These are phyloP conservation scores for Heteronetta atricapilla DNA, from an alignment of 2,113 vertebrate genomes.

Conservation along the genomic window DNA sequence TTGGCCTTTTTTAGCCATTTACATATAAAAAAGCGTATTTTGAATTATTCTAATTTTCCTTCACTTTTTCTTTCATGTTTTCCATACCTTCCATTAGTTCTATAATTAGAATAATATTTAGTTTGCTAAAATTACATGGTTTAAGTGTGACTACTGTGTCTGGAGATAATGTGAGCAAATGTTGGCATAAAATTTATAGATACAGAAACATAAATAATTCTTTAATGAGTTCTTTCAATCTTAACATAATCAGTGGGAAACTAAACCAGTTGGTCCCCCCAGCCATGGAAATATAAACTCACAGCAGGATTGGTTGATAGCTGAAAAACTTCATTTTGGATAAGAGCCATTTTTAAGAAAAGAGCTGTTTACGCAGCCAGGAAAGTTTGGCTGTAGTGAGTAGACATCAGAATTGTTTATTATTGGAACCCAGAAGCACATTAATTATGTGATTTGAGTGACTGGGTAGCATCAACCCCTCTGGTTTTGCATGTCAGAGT, in stretches of 20 bases:
- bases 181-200: neutral
- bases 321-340: slow-evolving; percentile 32
- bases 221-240: slow-evolving; percentile 17
- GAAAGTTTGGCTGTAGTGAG: slow-evolving; percentile 30
- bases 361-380: slow-evolving; percentile 14
- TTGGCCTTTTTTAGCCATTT: neutral
- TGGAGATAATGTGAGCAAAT: neutral
- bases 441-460: slow-evolving; percentile 64
- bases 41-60: neutral
- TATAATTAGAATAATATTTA: slow-evolving; percentile 7
- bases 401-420: slow-evolving; percentile 69
- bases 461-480: slow-evolving; percentile 62
- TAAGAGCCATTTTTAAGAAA: slow-evolving; percentile 36
- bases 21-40: neutral
- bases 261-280: neutral
- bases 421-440: slow-evolving; percentile 69
- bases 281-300: neutral
- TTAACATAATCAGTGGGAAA: slow-evolving; percentile 7
- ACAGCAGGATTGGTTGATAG: neutral
- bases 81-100: neutral
- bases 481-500: slow-evolving; percentile 29
- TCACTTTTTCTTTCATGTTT: neutral
- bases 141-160: slow-evolving; percentile 9
- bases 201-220: slow-evolving; percentile 26
- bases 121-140: neutral